Conservation (phyloP, 2,797 vertebrate genomes). For the Poliocrania exsul region DNA sequence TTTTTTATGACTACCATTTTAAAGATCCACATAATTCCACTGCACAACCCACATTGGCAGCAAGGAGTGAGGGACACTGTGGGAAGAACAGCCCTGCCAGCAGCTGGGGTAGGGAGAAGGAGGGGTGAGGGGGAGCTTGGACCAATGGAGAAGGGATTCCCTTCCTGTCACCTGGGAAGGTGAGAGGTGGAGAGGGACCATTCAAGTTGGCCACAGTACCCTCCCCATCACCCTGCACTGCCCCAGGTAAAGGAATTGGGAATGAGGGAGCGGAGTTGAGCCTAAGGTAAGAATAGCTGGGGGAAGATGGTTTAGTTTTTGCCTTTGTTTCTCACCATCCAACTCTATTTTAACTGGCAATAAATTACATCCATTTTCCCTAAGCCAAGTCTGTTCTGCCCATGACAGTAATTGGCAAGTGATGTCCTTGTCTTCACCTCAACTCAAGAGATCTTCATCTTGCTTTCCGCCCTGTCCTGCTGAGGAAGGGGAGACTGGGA, state of each 20-base stretch:
- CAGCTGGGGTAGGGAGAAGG: too few relatives aligned
- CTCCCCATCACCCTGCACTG: neutral
- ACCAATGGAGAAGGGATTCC: neutral
- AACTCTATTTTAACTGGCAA: neutral
- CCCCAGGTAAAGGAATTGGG: neutral
- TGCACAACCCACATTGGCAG: neutral
- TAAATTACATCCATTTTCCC: neutral
- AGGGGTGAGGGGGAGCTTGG: accelerated
- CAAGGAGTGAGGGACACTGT: accelerated
- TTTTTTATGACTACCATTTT: neutral
- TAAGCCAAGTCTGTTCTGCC: neutral
- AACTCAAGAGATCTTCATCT: neutral
- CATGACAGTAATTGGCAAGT: neutral
- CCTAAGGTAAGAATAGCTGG: neutral
- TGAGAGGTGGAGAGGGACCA: neutral
- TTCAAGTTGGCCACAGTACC: neutral
- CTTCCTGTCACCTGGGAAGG: accelerated
- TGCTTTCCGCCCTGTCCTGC: neutral
- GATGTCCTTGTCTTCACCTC: neutral
- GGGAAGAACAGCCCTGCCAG: neutral
- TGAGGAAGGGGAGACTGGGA: neutral
- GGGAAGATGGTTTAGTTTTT: neutral
- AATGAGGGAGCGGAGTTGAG: neutral
- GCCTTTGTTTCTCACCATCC: neutral
- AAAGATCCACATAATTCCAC: neutral